Evolutionary conservation across 2,113 vertebrate genomes (phyloP).

Genomic region (Oncorhynchus kisutch): DNA sequence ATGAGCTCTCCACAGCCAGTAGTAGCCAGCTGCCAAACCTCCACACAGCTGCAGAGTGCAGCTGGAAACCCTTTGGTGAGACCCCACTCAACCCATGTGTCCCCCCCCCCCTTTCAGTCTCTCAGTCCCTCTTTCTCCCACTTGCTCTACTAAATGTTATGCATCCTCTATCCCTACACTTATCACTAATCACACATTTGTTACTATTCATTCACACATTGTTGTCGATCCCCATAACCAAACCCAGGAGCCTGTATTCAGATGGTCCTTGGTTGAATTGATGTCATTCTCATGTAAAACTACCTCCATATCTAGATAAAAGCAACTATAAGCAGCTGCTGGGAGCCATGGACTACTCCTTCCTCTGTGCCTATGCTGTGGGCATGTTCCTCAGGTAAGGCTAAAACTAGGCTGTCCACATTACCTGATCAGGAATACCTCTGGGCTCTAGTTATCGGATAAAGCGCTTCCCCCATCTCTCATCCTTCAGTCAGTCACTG

Average conservation of each 20-base stretch:
- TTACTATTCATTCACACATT: neutral
- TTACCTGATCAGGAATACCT: too few relatives aligned
- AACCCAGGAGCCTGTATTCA: neutral
- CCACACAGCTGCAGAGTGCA: slow-evolving; percentile 79
- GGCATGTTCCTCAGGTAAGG: slow-evolving; percentile 95
- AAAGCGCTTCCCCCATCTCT: neutral
- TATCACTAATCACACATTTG: neutral
- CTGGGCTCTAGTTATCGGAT: too few relatives aligned
- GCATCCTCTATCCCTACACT: neutral
- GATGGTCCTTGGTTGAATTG: neutral
- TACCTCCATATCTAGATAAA: slow-evolving; percentile 72
- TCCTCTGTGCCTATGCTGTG: slow-evolving; percentile 90
- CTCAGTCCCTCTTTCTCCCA: neutral
- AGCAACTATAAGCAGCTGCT: slow-evolving; percentile 89
- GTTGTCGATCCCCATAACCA: neutral
- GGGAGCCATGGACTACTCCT: slow-evolving; percentile 90
- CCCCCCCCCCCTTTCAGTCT: neutral
- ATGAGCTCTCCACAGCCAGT: slow-evolving; percentile 31
- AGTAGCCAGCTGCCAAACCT: slow-evolving; percentile 35
- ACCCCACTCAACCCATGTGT: neutral
- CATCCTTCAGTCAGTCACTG: too few relatives aligned
- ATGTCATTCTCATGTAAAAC: neutral
- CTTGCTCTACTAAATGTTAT: neutral
- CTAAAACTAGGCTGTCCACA: neutral
- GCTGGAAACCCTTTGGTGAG: slow-evolving; percentile 93